Conservation (phyloP, 2,797 vertebrate genomes). For the Amniataba percoides region DNA sequence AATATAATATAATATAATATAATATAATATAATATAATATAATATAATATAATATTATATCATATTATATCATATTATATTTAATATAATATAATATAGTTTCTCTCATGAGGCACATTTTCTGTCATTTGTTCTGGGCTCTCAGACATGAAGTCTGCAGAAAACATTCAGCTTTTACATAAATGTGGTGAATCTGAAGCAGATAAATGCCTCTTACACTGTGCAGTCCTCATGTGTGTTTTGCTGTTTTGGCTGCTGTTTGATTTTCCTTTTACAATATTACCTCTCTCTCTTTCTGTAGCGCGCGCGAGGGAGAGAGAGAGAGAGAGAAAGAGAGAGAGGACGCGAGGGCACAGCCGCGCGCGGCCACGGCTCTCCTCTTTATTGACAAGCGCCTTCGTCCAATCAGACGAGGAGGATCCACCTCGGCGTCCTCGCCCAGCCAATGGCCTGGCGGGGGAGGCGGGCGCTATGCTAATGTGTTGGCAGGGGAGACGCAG, state of each 20-base stretch:
- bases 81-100: too few relatives aligned
- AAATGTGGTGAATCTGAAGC: not conserved
- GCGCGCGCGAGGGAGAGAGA: too few relatives aligned
- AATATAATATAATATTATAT: too few relatives aligned
- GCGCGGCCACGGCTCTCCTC: not conserved
- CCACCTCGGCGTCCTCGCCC: not conserved
- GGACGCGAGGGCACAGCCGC: conserved; percentile 36
- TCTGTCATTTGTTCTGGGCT: not conserved
- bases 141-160: not conserved
- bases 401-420: conserved; percentile 63
- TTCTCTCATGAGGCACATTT: not conserved
- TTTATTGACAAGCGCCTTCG: conserved; percentile 56
- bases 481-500: conserved; percentile 84
- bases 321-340: not conserved
- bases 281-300: too few relatives aligned
- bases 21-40: too few relatives aligned
- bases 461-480: conserved; percentile 78
- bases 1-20: too few relatives aligned
- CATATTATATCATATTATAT: too few relatives aligned
- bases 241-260: not conserved
- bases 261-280: not conserved
- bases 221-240: not conserved
- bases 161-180: not conserved
- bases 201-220: not conserved
- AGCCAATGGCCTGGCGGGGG: conserved; percentile 62